Conservation (phyloP, 2,888 invertebrate genomes). For the Mallateleia sp. region DNA sequence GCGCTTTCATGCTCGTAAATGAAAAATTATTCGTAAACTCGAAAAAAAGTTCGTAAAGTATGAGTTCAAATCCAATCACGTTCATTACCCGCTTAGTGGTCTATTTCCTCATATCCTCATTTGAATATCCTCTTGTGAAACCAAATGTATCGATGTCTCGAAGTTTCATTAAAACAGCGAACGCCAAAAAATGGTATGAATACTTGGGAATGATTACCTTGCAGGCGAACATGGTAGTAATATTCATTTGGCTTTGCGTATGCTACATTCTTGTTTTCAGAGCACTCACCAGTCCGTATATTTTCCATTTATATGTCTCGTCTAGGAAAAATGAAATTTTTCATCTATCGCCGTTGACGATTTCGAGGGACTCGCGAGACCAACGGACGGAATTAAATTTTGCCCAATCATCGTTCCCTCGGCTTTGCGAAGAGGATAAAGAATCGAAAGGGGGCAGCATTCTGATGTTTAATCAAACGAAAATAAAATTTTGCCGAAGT, state of each 20-base stretch:
- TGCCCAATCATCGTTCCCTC: constrained; percentile 62
- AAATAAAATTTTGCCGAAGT: constrained; percentile 61
- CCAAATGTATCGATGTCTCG: too few relatives aligned
- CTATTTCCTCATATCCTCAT: too few relatives aligned
- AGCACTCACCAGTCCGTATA: constrained; percentile 72
- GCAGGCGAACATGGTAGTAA: constrained; percentile 69
- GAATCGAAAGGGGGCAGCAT: constrained; percentile 65
- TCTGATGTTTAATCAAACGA: constrained; percentile 66
- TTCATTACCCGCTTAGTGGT: too few relatives aligned
- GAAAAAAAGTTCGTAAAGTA: too few relatives aligned
- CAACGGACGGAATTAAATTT: constrained; percentile 67
- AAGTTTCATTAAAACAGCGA: too few relatives aligned
- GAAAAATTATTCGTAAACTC: too few relatives aligned
- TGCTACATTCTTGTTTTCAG: constrained; percentile 73
- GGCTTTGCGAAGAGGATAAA: constrained; percentile 50
- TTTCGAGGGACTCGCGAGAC: constrained; percentile 62
- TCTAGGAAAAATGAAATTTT: constrained; percentile 74
- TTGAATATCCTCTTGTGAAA: too few relatives aligned
- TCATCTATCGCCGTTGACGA: constrained; percentile 71
- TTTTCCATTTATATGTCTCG: constrained; percentile 74
- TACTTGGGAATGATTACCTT: too few relatives aligned
- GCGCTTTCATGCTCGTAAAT: too few relatives aligned
- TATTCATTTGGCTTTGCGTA: constrained; percentile 71
- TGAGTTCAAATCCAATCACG: too few relatives aligned
- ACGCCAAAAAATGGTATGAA: too few relatives aligned